These are phyloP conservation scores for Hycleus phaleratus DNA, from an alignment of 1,140 invertebrate species.

Conservation along the genomic window DNA sequence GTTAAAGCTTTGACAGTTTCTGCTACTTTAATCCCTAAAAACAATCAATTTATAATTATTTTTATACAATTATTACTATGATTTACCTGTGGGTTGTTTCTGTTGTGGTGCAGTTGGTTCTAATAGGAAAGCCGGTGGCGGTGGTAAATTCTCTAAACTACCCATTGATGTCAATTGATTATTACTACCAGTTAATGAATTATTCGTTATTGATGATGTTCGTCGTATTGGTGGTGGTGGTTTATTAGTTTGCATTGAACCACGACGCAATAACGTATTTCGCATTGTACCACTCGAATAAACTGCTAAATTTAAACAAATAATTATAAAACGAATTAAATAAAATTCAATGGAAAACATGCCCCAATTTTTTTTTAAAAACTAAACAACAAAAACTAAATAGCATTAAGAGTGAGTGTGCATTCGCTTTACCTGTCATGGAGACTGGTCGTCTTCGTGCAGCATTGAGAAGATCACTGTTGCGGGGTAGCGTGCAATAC, in stretches of 20 bases:
- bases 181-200: constrained; percentile 18
- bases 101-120: constrained; percentile 44
- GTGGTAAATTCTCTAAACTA: constrained; percentile 62
- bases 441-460: constrained; percentile 31
- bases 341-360: neutral
- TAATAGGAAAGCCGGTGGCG: constrained; percentile 74
- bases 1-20: constrained; percentile 80
- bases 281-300: constrained; percentile 40
- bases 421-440: constrained; percentile 39
- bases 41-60: too few species aligned
- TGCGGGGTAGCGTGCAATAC: constrained; percentile 50
- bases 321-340: neutral
- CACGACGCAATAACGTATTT: constrained; percentile 45
- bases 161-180: constrained; percentile 27
- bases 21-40: constrained; percentile 59
- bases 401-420: too few species aligned
- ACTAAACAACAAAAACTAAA: neutral
- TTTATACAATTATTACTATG: neutral
- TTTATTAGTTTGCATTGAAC: constrained; percentile 59
- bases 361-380: neutral
- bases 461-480: constrained; percentile 28
- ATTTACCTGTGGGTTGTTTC: neutral
- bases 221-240: constrained; percentile 78
- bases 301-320: constrained; percentile 7
- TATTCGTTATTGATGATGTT: constrained; percentile 71